Percentiles rank a stretch among this genome's conserved stretches.
Evolutionary conservation across 2,113 vertebrate genomes (phyloP).

Genomic region (Probosciger aterrimus): DNA sequence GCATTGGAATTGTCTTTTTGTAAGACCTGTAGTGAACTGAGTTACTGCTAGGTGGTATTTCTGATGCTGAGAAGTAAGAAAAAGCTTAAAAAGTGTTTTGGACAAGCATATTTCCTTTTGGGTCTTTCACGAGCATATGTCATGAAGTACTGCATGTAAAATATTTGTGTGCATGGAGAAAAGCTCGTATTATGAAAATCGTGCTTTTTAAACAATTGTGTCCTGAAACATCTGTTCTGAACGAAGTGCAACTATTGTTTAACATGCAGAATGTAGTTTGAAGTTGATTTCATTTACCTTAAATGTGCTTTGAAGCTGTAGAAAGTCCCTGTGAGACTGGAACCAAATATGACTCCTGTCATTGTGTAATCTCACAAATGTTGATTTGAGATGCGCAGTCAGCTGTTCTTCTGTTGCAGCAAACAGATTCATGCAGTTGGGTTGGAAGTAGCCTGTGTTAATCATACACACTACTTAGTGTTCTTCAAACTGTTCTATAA

Average conservation of each 20-base stretch:
- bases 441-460: background rate
- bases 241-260: constrained; percentile 41
- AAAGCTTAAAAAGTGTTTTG: constrained; percentile 22
- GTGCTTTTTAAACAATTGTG: constrained; percentile 20
- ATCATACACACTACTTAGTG: background rate
- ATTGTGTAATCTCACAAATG: background rate
- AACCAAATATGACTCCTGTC: background rate
- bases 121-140: constrained; percentile 8
- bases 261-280: constrained; percentile 20
- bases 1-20: background rate
- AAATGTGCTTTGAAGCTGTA: constrained; percentile 27
- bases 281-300: background rate
- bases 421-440: background rate
- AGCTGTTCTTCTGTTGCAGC: background rate
- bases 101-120: background rate
- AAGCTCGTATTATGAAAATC: background rate
- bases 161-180: constrained; percentile 62
- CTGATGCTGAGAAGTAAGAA: constrained; percentile 15
- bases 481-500: background rate
- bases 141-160: constrained; percentile 51
- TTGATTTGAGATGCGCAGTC: background rate
- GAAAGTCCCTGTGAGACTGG: background rate
- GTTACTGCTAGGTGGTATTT: background rate
- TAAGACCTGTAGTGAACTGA: background rate
- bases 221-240: constrained; percentile 30